Evolutionary conservation across 1,140 invertebrate genomes (phyloP), one percentile per base, ranked within the genome.

Genomic region (Drepana arcuata): DNA sequence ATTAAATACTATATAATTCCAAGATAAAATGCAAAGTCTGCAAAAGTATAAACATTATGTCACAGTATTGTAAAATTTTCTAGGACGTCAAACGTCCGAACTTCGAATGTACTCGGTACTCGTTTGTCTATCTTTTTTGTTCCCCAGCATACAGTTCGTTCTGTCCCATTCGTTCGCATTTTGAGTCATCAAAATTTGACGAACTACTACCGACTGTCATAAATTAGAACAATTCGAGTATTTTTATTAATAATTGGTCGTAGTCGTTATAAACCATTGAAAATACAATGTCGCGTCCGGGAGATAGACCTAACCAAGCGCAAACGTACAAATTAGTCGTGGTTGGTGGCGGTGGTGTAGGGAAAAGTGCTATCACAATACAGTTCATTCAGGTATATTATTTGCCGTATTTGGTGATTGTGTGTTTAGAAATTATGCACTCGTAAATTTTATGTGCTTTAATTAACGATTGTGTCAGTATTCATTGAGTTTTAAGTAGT

Each of bases 331-430:
- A 95, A 85, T 83, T 96, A 43, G 94, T 96, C 18, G 93, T 96
- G 27, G 93, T 95, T 41, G 94, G 94, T 30, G 93, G 92, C 23
- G 94, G 94, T 45, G 94, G 94, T 60, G 94, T 96, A 48, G 94
- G 94, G 58, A 96, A 96, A 86, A 94, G 92, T 50, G 93, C 94
- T 33, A 92, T 96, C 67, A 96, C 94, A 45, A 93, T 96, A 77
- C 94, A 95, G 84, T 95, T 95, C 81, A 95, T 95, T 85, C 93
- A 95, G 88, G 93, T 93, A 87, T 69, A 60, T 53, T 55, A 47
- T 41, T 26, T 31, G 37, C 60, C 60, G 36, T 67, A 69, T 67
- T 67, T 61, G 58, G 60, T 28, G 55, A 53, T n/a, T n/a, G n/a
- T n/a, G n/a, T n/a, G n/a, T n/a, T n/a, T n/a, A n/a, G n/a, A n/a